A percentile compares a stretch with the other conserved stretches of the same genome.
Evolutionary conservation across 2,113 vertebrate genomes (phyloP).

Genomic region (Manacus vitellinus): DNA sequence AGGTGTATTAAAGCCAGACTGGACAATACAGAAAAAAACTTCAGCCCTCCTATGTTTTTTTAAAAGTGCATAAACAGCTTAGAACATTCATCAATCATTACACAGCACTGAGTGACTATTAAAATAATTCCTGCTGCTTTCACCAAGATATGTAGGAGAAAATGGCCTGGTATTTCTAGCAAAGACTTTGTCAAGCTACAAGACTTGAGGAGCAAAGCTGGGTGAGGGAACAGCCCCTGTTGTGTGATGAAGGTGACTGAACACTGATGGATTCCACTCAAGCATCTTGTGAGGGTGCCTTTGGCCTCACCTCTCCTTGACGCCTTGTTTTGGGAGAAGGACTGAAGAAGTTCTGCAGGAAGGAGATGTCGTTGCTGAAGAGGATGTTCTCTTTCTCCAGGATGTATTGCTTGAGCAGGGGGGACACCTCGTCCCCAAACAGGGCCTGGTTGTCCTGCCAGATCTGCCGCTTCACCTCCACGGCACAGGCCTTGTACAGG

Average conservation of each 20-base stretch:
- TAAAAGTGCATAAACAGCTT: background rate
- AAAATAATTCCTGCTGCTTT: background rate
- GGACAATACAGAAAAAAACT: background rate
- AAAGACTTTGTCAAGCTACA: background rate
- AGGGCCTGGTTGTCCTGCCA: slow-evolving; percentile 99
- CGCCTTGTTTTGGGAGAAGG: slow-evolving; percentile 90
- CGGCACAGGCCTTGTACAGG: slow-evolving; percentile 92
- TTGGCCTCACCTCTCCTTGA: slow-evolving; percentile 87
- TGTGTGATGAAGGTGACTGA: background rate
- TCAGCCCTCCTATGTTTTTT: background rate
- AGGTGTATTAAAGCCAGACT: background rate
- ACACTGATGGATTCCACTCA: background rate
- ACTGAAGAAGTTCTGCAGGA: slow-evolving; percentile 96
- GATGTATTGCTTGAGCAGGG: slow-evolving; percentile 94
- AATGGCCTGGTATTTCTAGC: background rate
- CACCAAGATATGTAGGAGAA: background rate
- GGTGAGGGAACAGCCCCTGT: background rate
- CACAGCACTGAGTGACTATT: background rate
- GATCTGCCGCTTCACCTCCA: slow-evolving; percentile 98
- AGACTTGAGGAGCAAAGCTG: background rate
- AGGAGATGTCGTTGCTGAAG: slow-evolving; percentile 92
- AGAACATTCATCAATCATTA: background rate
- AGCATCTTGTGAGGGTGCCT: fast-evolving
- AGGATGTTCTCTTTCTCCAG: slow-evolving; percentile 93
- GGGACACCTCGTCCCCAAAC: slow-evolving; percentile 96